A percentile compares a stretch with the other conserved stretches of the same genome.
These are phyloP conservation scores for Microtus pennsylvanicus DNA, from an alignment of 2,113 vertebrate genomes.

Conservation along the genomic window DNA sequence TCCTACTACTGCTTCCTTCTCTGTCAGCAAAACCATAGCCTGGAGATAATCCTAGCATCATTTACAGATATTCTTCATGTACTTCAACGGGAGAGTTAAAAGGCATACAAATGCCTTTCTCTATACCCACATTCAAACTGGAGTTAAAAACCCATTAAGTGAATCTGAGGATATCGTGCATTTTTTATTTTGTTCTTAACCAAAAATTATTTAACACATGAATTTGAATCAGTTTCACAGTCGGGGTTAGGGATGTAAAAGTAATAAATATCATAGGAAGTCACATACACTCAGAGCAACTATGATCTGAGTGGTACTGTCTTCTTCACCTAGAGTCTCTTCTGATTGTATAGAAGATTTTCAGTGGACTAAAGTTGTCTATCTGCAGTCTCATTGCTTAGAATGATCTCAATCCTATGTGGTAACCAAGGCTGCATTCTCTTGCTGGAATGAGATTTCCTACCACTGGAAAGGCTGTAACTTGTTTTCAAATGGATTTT, in stretches of 20 bases:
- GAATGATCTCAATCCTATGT: conserved; percentile 29
- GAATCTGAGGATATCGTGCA: background rate
- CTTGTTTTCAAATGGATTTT: conserved; percentile 49
- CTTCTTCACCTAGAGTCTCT: background rate
- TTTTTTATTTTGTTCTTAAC: conserved; percentile 30
- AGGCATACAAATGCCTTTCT: conserved; percentile 63
- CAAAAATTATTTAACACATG: conserved; percentile 70
- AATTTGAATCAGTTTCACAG: conserved; percentile 67
- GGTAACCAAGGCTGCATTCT: conserved; percentile 53
- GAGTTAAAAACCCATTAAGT: conserved; percentile 76
- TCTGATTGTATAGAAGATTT: conserved; percentile 29
- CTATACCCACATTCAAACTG: conserved; percentile 80
- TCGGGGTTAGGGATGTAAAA: conserved; percentile 45
- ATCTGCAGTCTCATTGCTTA: conserved; percentile 19
- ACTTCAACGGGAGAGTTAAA: conserved; percentile 43
- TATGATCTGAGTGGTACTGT: conserved; percentile 13
- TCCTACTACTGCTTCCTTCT: conserved; percentile 80
- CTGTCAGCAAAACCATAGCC: conserved; percentile 72
- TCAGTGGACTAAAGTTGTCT: conserved; percentile 31
- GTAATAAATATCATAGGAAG: conserved; percentile 14
- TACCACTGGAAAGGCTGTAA: background rate
- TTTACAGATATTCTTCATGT: conserved; percentile 63
- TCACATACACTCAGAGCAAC: background rate
- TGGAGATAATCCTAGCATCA: conserved; percentile 73
- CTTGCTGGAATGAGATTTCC: conserved; percentile 33